Evolutionary conservation across 2,888 invertebrate genomes (phyloP), one percentile per base, ranked within the genome.

Genomic region (Leptodirus hochenwartii): DNA sequence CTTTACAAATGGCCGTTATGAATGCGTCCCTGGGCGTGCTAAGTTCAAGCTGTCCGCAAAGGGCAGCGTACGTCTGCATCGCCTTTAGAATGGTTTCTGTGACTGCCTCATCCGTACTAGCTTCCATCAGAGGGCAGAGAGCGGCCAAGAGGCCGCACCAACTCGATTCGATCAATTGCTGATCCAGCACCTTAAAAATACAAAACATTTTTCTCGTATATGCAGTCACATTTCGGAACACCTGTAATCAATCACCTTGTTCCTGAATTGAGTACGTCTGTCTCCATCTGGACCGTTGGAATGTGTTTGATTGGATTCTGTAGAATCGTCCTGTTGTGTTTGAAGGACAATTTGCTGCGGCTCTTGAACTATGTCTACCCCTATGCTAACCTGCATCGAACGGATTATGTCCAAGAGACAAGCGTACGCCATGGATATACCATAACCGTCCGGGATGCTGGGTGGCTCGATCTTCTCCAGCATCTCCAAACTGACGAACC

Each of bases 91-190:
- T 79, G 43, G 77, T 80, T 56, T 96, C 96, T 12, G 82, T 81
- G 11, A 81, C 72, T 12, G 79, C 67, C 54, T 98, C 96, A 40
- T 96, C 96, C 9, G 88, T 84, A 43, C 93, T 90, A 3, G 93
- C 90, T 53, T 96, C 95, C 2, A 95, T 75, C 26, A 96, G 56
- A 3, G 91, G 79, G 33, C 85, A 84, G 36, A 95, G 59, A 1
- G 93, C 91, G 43, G 90, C 85, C 17, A 95, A 63, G 25, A 95
- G 60, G 1, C 91, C 91, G 50, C 88, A 85, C 91, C 95, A 95
- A 38, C 90, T 88, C 0, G 93, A 93, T 44, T 81, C 82, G 16
- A 95, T 70, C 15, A 95, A 55, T 59, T 91, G 78, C 15, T 69
- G 60, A 43, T 74, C 66, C 5, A 71, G 50, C 39, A 62, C 59